Conservation (phyloP, 1,140 invertebrate genomes). For the Heliconius congener region DNA sequence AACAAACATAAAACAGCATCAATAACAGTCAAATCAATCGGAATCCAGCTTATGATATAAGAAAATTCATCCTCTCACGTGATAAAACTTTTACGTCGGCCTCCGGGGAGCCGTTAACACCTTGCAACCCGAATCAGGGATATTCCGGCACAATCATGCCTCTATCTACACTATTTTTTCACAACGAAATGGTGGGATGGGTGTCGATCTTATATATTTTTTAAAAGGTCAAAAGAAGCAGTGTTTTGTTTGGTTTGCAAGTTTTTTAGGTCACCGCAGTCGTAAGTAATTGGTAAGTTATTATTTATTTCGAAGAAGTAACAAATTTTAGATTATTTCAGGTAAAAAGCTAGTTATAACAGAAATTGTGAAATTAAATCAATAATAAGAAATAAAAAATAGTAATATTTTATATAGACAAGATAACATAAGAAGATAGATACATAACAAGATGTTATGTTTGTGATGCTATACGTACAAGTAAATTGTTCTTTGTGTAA, state of each 20-base stretch:
- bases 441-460: no score
- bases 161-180: slow-evolving; percentile 69
- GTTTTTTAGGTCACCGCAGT: slow-evolving; percentile 2
- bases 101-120: slow-evolving; percentile 59
- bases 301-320: no score
- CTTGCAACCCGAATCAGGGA: slow-evolving; percentile 60
- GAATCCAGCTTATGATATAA: slow-evolving; percentile 13
- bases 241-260: not conserved
- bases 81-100: slow-evolving; percentile 32
- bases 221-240: slow-evolving; percentile 38
- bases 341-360: not conserved
- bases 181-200: slow-evolving; percentile 51
- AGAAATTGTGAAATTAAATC: no score
- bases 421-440: no score
- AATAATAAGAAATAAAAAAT: no score
- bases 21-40: slow-evolving; percentile 10
- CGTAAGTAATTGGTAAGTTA: not conserved
- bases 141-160: slow-evolving; percentile 67
- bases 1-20: not conserved
- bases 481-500: no score
- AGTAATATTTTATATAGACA: no score
- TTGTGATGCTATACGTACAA: no score
- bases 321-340: not conserved
- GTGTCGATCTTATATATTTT: slow-evolving; percentile 47
- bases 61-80: slow-evolving; percentile 18